Conservation (phyloP, 2,888 invertebrate species). For the Drosophila prostipennis region DNA sequence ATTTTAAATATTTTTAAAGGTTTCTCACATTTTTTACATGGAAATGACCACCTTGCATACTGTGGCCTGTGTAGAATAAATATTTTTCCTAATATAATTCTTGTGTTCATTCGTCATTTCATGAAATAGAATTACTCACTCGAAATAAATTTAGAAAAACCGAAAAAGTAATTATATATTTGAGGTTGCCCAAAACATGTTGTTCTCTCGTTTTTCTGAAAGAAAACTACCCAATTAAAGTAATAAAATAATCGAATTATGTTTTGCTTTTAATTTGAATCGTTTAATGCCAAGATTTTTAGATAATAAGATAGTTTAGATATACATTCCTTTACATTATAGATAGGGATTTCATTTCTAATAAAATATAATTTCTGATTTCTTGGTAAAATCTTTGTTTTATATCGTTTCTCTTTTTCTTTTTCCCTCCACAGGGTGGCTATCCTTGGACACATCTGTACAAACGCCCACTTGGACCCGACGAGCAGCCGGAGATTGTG, state of each 20-base stretch:
- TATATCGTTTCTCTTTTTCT: too few species aligned
- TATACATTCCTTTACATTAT: background rate
- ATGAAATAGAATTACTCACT: conserved; percentile 1
- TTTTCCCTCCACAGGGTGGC: conserved; percentile 85
- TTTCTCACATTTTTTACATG: too few species aligned
- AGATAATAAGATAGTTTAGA: background rate
- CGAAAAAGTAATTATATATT: background rate
- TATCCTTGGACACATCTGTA: conserved; percentile 93
- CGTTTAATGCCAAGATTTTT: background rate
- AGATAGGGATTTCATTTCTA: too few species aligned
- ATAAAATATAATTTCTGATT: too few species aligned
- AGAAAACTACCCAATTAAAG: background rate
- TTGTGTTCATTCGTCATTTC: background rate
- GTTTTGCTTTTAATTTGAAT: background rate
- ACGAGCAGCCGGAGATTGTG: conserved; percentile 84
- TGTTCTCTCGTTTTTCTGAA: background rate
- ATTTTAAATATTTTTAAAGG: too few species aligned
- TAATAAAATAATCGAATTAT: conserved; percentile 5
- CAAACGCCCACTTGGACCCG: conserved; percentile 86
- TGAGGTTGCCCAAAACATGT: conserved; percentile 9
- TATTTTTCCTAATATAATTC: background rate
- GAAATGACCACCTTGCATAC: too few species aligned
- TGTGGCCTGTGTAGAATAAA: too few species aligned
- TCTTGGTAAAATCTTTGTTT: too few species aligned
- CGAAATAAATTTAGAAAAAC: conserved; percentile 5